Conservation (phyloP, 2,113 vertebrate species). For the Lagopus muta region DNA sequence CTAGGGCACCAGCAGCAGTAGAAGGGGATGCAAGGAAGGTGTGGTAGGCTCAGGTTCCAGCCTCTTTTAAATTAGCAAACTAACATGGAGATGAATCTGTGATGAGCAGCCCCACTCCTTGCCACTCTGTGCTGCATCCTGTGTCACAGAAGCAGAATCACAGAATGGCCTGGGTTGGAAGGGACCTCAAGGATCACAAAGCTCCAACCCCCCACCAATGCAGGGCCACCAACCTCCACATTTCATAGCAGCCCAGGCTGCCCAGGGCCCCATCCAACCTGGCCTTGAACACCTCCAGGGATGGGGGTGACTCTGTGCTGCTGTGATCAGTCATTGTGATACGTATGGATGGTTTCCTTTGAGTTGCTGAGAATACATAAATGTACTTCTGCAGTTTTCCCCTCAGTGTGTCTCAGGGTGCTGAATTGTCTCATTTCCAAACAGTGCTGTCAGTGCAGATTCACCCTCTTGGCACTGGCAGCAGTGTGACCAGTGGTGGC, state of each 20-base stretch:
- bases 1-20: neutral
- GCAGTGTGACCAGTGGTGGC: neutral
- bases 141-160: too few relatives aligned
- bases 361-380: neutral
- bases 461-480: neutral
- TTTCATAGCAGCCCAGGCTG: too few relatives aligned
- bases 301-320: neutral
- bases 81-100: neutral
- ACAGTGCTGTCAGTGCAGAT: rapidly evolving
- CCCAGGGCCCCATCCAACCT: too few relatives aligned
- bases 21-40: neutral
- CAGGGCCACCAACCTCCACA: too few relatives aligned
- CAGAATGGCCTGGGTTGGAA: too few relatives aligned
- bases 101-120: neutral
- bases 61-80: neutral
- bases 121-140: neutral
- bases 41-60: neutral
- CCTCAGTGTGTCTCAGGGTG: neutral
- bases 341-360: neutral
- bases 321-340: too few relatives aligned
- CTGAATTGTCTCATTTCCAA: neutral
- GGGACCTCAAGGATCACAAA: too few relatives aligned
- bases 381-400: neutral
- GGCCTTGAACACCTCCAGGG: too few relatives aligned
- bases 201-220: too few relatives aligned